These are phyloP conservation scores for Atta texana DNA, from an alignment of 1,140 invertebrate species.

Conservation along the genomic window DNA sequence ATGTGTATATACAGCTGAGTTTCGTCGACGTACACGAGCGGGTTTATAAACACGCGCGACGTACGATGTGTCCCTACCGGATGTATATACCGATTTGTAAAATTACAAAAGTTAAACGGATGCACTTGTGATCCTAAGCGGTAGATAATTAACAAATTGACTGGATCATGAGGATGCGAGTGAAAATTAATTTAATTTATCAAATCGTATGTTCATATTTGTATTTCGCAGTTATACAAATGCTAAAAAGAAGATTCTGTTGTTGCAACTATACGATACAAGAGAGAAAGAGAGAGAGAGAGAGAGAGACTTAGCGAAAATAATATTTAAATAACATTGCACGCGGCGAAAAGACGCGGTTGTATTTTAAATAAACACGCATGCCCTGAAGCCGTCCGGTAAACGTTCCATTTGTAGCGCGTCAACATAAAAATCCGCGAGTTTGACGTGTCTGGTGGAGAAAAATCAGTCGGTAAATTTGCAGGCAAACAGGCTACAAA, in stretches of 20 bases:
- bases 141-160: slow-evolving; percentile 20
- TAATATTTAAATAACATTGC: slow-evolving; percentile 44
- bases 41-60: slow-evolving; percentile 41
- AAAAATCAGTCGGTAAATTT: slow-evolving; percentile 71
- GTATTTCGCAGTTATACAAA: not conserved
- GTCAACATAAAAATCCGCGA: slow-evolving; percentile 69
- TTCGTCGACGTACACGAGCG: slow-evolving; percentile 31
- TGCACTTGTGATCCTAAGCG: slow-evolving; percentile 30
- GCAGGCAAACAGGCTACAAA: slow-evolving; percentile 54
- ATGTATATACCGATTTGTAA: slow-evolving; percentile 26
- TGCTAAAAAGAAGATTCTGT: not conserved
- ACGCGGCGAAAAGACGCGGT: slow-evolving; percentile 36
- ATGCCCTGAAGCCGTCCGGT: slow-evolving; percentile 22
- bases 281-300: not conserved
- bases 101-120: slow-evolving; percentile 36
- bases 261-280: not conserved
- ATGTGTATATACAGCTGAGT: slow-evolving; percentile 53
- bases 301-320: not conserved
- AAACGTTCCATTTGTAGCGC: slow-evolving; percentile 39
- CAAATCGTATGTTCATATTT: not conserved
- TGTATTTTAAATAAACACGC: slow-evolving; percentile 33
- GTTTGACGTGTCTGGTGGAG: slow-evolving; percentile 58
- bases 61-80: not conserved
- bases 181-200: not conserved
- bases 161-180: not conserved